Percentiles rank a stretch among this genome's conserved stretches.
phyloP scores from a whole-genome alignment of 2,888 invertebrate genomes.

The Habroteleia sp. region DNA sequence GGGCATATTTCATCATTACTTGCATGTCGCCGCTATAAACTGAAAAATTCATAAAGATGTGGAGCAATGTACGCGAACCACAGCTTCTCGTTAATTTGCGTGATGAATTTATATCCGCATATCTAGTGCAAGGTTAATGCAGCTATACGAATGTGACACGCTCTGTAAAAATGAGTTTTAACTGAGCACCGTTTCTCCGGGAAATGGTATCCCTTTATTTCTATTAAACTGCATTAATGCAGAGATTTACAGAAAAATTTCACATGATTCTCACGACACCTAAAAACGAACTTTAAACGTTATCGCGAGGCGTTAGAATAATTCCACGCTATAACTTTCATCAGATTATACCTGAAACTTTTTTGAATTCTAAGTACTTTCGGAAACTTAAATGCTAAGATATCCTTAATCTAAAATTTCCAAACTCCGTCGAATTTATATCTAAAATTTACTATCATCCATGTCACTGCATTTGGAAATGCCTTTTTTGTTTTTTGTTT shows the following conservation, averaged over 20 bases:
- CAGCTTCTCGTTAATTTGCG: constrained; percentile 29
- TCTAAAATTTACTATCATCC: constrained; percentile 24
- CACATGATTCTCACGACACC: neutral
- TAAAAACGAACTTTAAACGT: constrained; percentile 36
- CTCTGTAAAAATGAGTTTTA: constrained; percentile 7
- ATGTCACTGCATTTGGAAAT: neutral
- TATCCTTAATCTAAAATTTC: constrained; percentile 39
- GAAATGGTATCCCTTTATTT: neutral
- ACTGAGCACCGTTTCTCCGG: neutral
- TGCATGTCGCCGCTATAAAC: constrained; percentile 7
- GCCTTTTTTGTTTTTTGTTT: neutral
- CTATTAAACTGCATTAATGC: neutral
- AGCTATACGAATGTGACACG: constrained; percentile 15
- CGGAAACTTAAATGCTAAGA: constrained; percentile 25
- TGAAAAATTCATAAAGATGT: constrained; percentile 38
- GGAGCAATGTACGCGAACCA: constrained; percentile 25
- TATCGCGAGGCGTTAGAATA: constrained; percentile 40
- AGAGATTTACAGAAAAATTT: too few relatives aligned
- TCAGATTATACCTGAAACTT: constrained; percentile 47
- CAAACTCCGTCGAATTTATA: constrained; percentile 27
- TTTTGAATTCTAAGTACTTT: constrained; percentile 47
- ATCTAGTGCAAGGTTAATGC: constrained; percentile 51
- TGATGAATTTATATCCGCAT: constrained; percentile 53
- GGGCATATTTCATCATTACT: constrained; percentile 43
- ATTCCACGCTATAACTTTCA: constrained; percentile 46